A percentile compares a stretch with the other conserved stretches of the same genome.
Evolutionary conservation across 2,113 vertebrate genomes (phyloP).

Genomic region (Bufo gargarizans): DNA sequence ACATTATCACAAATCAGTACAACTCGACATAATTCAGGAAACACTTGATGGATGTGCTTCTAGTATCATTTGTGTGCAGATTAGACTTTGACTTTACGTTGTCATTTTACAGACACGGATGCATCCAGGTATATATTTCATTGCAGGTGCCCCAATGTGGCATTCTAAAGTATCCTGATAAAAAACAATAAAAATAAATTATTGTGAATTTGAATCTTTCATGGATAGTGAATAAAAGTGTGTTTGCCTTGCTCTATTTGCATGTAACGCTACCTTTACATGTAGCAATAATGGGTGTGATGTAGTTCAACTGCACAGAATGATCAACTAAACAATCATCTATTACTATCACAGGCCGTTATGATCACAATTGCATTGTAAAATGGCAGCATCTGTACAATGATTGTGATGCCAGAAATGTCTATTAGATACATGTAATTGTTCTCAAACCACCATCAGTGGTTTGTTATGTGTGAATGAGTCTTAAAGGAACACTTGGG

Average conservation of each 20-base stretch:
- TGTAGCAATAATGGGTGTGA: neutral
- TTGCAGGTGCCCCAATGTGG: neutral
- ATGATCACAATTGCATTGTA: neutral
- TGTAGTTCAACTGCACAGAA: neutral
- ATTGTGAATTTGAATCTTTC: neutral
- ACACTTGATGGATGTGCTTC: slow-evolving; percentile 35
- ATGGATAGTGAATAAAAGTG: neutral
- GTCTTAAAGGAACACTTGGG: too few species aligned
- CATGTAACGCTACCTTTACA: neutral
- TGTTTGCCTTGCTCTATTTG: neutral
- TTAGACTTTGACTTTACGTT: slow-evolving; percentile 15
- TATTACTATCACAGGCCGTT: neutral
- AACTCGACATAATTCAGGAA: slow-evolving; percentile 42
- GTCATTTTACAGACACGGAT: neutral
- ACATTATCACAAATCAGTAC: slow-evolving; percentile 53
- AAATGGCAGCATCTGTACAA: neutral
- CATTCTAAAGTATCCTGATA: neutral
- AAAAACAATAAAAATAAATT: slow-evolving; percentile 9
- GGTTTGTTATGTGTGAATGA: too few species aligned
- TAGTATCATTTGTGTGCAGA: slow-evolving; percentile 25
- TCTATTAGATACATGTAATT: neutral
- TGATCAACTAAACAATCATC: neutral
- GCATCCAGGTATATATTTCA: neutral
- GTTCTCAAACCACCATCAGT: neutral
- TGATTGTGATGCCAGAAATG: neutral